Base-by-base conservation (phyloP, 2,113 vertebrate species). In the Chroicocephalus ridibundus region DNA sequence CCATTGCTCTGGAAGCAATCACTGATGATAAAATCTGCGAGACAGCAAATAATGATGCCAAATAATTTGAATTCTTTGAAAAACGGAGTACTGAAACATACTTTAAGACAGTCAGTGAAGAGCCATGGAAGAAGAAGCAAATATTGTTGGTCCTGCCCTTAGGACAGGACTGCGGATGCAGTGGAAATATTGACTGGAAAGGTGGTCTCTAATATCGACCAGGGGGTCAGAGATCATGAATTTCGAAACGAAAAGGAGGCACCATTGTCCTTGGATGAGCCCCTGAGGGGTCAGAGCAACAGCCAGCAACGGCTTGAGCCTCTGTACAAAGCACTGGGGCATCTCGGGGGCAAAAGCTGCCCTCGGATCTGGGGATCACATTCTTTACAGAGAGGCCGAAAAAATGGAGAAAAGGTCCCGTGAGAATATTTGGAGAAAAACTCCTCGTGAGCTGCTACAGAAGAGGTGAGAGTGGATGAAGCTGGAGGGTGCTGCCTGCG, bases 401-500 rank as follows among this genome's bases (percentile, higher is more conserved):
- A 83, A 62, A 89, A 7, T 1, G 1, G 34, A 55, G 36, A 31
- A 65, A 82, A 47, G 4, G 13, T n/a, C 10, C 26, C 19, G 13
- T 42, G 40, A 82, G 54, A 64, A 31, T 42, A 34, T n/a, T 21
- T 60, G 65, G 29, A 57, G 34, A 27, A 61, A 74, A 82, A 10
- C 38, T 65, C 12, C 14, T 36, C 8, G 3, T 14, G 40, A 72
- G 32, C 24, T 60, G 60, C 44, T 76, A 10, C 22, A 62, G 60
- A 82, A 82, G 57, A 70, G 16, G 9, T 11, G 40, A 58, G 36
- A 26, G 44, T 4, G 20, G 38, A 4, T 64, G 60, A 31, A 61
- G 26, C 6, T 0, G 0, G 44, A 47, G 47, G 0, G 0, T 20
- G 34, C 40, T 88, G 71, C 44, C 58, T 36, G 65, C 0, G 0